Conservation (phyloP, 2,797 vertebrate genomes). For the Poecilia velifera region DNA sequence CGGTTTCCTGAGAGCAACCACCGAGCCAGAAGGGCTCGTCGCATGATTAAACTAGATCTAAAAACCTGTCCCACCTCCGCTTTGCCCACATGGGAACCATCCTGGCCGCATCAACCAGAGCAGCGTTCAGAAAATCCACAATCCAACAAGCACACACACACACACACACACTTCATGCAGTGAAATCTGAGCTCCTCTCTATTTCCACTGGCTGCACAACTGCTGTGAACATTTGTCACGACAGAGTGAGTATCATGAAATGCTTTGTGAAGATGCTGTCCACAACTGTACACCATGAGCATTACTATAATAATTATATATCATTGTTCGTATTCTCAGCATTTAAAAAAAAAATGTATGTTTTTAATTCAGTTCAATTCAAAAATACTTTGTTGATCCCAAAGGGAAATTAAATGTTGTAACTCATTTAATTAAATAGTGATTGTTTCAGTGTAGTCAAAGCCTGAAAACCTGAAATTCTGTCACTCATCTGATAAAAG, state of each 20-base stretch:
- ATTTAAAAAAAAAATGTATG: neutral
- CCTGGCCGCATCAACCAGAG: neutral
- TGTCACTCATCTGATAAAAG: neutral
- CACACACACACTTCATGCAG: constrained; percentile 1
- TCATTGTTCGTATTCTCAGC: too few relatives aligned
- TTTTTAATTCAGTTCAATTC: too few relatives aligned
- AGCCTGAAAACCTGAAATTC: neutral
- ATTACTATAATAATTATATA: neutral
- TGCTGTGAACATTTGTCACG: constrained; percentile 7
- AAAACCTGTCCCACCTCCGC: constrained; percentile 9
- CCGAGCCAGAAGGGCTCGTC: constrained; percentile 25
- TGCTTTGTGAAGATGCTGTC: constrained; percentile 11
- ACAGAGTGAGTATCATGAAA: constrained; percentile 15
- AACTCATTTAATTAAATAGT: too few relatives aligned
- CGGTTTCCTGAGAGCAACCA: constrained; percentile 26
- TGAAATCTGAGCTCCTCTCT: constrained; percentile 7
- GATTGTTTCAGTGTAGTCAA: constrained; percentile 5
- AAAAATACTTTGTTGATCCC: too few relatives aligned
- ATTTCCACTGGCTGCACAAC: constrained; percentile 6
- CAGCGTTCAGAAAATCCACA: constrained; percentile 19
- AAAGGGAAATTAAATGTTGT: too few relatives aligned
- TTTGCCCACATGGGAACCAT: constrained; percentile 3
- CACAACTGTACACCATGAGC: neutral
- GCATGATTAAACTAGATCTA: constrained; percentile 34
- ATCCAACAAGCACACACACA: constrained; percentile 8